Evolutionary conservation across 2,888 invertebrate species (phyloP).

Genomic region (Eustalomyia histrio): DNA sequence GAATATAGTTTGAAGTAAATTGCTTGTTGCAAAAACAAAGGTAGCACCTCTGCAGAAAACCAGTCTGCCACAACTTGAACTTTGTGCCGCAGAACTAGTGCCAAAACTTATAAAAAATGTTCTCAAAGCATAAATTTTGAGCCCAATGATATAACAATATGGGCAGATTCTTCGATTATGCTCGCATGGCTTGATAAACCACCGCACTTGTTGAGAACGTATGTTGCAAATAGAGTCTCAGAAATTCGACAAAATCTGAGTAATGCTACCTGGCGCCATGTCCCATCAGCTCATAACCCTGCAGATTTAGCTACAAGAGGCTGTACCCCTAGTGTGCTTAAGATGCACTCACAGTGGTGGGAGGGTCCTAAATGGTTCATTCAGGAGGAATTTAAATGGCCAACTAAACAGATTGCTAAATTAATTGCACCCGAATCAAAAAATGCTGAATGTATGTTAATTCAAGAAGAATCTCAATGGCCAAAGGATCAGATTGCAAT

Average conservation of each 20-base stretch:
- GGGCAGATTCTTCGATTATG: constrained; percentile 4
- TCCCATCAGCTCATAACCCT: constrained; percentile 48
- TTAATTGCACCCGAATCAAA: not conserved
- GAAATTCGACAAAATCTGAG: constrained; percentile 22
- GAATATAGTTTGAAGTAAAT: too few species aligned
- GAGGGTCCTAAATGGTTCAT: constrained; percentile 47
- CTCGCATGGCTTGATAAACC: constrained; percentile 6
- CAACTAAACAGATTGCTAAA: not conserved
- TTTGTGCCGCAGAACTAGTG: too few species aligned
- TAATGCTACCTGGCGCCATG: constrained; percentile 48
- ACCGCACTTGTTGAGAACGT: constrained; percentile 29
- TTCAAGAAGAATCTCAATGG: too few species aligned
- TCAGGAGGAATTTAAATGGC: not conserved
- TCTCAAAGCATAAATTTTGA: not conserved
- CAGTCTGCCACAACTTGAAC: too few species aligned
- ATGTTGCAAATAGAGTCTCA: constrained; percentile 49
- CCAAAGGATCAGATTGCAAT: too few species aligned
- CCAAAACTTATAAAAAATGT: too few species aligned
- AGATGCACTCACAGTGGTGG: constrained; percentile 41
- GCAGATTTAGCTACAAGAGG: constrained; percentile 53
- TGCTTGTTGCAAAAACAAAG: too few species aligned
- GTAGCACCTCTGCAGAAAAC: too few species aligned
- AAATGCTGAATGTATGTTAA: not conserved
- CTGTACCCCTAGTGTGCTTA: constrained; percentile 25
- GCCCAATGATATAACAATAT: not conserved